A percentile compares a stretch with the other conserved stretches of the same genome.
phyloP scores from a whole-genome alignment of 2,888 invertebrate species.

The Leptinotarsa juncta region DNA sequence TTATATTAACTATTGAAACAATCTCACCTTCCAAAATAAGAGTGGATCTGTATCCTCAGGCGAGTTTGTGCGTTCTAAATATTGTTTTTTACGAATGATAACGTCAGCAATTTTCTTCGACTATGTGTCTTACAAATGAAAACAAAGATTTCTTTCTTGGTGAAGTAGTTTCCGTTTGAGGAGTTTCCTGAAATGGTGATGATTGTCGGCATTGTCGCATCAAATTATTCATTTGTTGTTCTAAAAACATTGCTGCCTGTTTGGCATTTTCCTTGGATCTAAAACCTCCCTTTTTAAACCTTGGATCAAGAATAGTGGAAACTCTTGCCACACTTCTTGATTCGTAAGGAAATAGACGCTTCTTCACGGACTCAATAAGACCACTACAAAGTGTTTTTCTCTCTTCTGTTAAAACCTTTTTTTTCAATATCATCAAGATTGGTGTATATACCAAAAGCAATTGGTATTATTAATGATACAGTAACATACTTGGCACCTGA shows the following conservation, averaged over 20 bases:
- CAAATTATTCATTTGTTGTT: constrained; percentile 19
- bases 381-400: no score
- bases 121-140: constrained; percentile 9
- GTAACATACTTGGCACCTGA: no score
- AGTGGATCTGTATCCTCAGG: not conserved
- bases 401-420: no score
- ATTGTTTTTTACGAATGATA: not conserved
- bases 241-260: constrained; percentile 3
- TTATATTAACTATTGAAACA: not conserved
- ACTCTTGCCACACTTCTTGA: no score
- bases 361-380: no score
- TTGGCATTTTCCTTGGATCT: constrained; percentile 17
- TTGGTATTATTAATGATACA: no score
- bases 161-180: constrained; percentile 9
- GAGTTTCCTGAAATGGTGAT: not conserved
- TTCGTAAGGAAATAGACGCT: no score
- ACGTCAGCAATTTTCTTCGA: constrained; percentile 17
- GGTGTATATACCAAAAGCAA: constrained; percentile 28
- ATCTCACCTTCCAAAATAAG: not conserved
- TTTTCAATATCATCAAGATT: not conserved
- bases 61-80: not conserved
- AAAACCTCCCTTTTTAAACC: no score
- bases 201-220: not conserved
- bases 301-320: no score
- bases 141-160: constrained; percentile 17